Conservation (phyloP, 1,140 invertebrate genomes). For the Drosophila asahinai region DNA sequence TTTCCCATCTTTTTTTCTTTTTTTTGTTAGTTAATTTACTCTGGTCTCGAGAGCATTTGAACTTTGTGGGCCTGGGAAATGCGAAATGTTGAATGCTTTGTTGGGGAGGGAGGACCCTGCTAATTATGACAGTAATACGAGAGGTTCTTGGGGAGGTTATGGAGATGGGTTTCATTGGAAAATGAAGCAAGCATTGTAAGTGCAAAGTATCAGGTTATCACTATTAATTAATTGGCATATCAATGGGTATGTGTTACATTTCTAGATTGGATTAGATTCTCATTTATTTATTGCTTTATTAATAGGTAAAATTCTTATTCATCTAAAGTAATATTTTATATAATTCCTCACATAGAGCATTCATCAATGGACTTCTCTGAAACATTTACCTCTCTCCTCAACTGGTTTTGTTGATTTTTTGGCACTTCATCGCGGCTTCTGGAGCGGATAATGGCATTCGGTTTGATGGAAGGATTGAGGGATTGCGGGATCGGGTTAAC, state of each 20-base stretch:
- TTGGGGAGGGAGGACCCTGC: neutral
- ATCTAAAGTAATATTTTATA: no score
- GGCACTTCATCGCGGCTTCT: conserved; percentile 8
- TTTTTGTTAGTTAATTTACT: conserved; percentile 19
- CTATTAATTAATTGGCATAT: no score
- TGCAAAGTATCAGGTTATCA: neutral
- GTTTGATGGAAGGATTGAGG: conserved; percentile 8
- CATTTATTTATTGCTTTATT: no score
- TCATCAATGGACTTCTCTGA: no score
- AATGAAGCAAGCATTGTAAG: neutral
- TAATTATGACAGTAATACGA: neutral
- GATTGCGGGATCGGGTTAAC: neutral
- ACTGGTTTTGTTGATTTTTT: conserved; percentile 12
- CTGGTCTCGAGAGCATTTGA: conserved; percentile 14
- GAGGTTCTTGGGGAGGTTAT: no score
- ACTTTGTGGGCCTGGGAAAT: conserved; percentile 3
- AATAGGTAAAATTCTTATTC: no score
- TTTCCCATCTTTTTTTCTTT: neutral
- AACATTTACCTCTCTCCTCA: neutral
- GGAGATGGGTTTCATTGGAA: neutral
- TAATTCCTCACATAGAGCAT: no score
- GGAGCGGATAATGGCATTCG: conserved; percentile 7
- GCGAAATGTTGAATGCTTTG: neutral
- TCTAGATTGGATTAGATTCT: no score
- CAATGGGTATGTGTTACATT: no score